Percentiles rank a stretch among this genome's conserved stretches.
Evolutionary conservation across 2,113 vertebrate species (phyloP).

Genomic region (Nestor notabilis): DNA sequence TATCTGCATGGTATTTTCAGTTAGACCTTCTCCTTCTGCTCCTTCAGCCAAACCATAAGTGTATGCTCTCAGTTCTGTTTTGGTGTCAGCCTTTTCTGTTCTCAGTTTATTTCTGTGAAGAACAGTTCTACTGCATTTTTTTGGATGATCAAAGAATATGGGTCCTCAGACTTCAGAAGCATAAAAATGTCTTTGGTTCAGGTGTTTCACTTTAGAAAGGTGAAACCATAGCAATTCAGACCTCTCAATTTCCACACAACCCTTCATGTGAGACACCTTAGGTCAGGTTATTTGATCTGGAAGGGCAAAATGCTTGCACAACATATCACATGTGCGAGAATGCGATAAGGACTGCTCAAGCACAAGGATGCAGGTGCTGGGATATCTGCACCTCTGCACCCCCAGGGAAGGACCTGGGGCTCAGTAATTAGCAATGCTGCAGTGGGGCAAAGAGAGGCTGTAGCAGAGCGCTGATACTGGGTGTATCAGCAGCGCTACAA

Average conservation of each 20-base stretch:
- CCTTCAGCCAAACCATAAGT: neutral
- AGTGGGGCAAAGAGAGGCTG: neutral
- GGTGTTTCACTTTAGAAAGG: conserved; percentile 27
- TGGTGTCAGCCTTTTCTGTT: neutral
- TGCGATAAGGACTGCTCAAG: rapidly evolving
- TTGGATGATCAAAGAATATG: neutral
- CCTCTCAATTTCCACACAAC: conserved; percentile 10
- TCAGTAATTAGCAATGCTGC: neutral
- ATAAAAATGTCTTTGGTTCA: neutral
- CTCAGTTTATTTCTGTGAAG: neutral
- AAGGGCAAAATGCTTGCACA: conserved; percentile 15
- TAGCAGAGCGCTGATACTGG: neutral
- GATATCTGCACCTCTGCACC: neutral
- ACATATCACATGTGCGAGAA: neutral
- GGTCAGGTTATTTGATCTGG: conserved; percentile 45
- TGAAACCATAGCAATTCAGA: conserved; percentile 36
- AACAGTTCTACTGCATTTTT: neutral
- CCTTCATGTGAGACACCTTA: conserved; percentile 55
- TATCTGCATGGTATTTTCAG: neutral
- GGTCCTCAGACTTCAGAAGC: neutral
- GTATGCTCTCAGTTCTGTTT: neutral
- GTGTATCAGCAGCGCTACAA: rapidly evolving
- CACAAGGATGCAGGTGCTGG: neutral
- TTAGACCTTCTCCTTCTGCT: neutral
- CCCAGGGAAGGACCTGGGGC: rapidly evolving